Evolutionary conservation across 2,113 vertebrate genomes (phyloP).

Genomic region (Hemicordylus capensis): DNA sequence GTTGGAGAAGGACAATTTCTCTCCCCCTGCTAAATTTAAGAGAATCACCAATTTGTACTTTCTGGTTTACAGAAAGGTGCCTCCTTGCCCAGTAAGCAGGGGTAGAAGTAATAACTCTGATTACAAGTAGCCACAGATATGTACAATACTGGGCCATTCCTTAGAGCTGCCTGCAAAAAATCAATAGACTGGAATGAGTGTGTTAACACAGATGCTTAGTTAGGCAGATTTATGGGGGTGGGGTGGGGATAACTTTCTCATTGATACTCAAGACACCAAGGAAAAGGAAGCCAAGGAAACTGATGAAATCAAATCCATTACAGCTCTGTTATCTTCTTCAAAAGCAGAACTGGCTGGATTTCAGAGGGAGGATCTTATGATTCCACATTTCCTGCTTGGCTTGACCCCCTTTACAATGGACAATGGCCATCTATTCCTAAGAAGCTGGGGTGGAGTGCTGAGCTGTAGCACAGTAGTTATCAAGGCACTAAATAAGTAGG

Average conservation of each 20-base stretch:
- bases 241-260: not conserved
- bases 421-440: not conserved
- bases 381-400: not conserved
- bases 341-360: constrained; percentile 9
- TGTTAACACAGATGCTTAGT: not conserved
- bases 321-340: not conserved
- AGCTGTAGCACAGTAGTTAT: not conserved
- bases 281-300: constrained; percentile 4
- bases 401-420: not conserved
- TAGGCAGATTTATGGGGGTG: not conserved
- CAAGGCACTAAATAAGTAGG: not conserved
- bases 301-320: not conserved
- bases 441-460: not conserved
- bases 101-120: too few species aligned
- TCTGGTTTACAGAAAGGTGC: too few species aligned
- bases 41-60: too few species aligned
- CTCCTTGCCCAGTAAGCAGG: too few species aligned
- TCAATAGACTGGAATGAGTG: not conserved
- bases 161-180: not conserved
- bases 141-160: not conserved
- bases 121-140: not conserved
- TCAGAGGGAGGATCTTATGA: constrained; percentile 5
- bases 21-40: too few species aligned
- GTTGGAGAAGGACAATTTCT: too few species aligned
- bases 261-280: not conserved